Conservation (phyloP, 1,140 invertebrate genomes). For the Drosophila persimilis region DNA sequence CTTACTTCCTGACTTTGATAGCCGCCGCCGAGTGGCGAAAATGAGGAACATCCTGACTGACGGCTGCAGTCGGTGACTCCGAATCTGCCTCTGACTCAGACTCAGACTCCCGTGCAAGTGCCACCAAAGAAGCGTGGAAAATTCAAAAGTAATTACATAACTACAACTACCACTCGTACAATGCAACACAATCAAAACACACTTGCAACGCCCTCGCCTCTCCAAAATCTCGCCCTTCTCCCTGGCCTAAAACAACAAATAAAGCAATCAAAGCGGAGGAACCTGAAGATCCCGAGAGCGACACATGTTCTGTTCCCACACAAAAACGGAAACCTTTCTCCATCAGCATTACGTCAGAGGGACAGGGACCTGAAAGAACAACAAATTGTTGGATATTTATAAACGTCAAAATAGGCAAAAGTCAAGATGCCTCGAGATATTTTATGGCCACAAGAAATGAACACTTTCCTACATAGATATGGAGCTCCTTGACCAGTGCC, state of each 20-base stretch:
- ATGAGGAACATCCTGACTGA: slow-evolving; percentile 59
- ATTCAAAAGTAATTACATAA: slow-evolving; percentile 65
- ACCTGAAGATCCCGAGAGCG: slow-evolving; percentile 21
- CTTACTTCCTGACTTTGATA: slow-evolving; percentile 29
- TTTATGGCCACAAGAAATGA: slow-evolving; percentile 59
- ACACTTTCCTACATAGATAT: slow-evolving; percentile 12
- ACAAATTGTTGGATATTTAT: slow-evolving; percentile 79
- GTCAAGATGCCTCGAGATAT: slow-evolving; percentile 58
- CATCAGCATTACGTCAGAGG: slow-evolving; percentile 74
- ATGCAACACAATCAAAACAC: slow-evolving; percentile 71
- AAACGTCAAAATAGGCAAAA: slow-evolving; percentile 81
- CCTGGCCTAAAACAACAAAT: slow-evolving; percentile 76
- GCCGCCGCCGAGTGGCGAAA: slow-evolving; percentile 27
- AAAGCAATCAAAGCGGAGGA: slow-evolving; percentile 72
- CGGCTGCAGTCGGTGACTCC: slow-evolving; percentile 29
- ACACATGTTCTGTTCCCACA: slow-evolving; percentile 74
- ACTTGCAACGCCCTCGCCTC: slow-evolving; percentile 69
- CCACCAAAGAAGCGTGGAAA: slow-evolving; percentile 74
- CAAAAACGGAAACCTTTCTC: slow-evolving; percentile 67
- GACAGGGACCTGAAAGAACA: slow-evolving; percentile 34
- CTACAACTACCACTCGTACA: slow-evolving; percentile 22
- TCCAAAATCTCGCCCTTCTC: background rate
- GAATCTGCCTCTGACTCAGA: background rate
- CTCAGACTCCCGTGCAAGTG: slow-evolving; percentile 34
- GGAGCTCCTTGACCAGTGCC: slow-evolving; percentile 18